Evolutionary conservation across 2,113 vertebrate species (phyloP).

Genomic region (Hucho hucho): DNA sequence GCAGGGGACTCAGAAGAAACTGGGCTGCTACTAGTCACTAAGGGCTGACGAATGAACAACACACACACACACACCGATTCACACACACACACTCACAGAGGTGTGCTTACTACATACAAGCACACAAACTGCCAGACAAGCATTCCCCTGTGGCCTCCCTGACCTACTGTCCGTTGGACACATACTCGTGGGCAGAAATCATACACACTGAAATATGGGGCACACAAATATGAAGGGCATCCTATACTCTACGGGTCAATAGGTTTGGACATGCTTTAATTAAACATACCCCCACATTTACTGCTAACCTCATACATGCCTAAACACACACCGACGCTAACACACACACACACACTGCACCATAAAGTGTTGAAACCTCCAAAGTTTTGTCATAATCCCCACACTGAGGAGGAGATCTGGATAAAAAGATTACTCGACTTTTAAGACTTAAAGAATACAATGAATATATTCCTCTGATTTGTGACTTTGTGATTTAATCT

Average conservation of each 20-base stretch:
- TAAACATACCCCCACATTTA: constrained; percentile 26
- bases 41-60: constrained; percentile 21
- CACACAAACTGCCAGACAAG: constrained; percentile 10
- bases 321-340: background rate
- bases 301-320: background rate
- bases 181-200: too few species aligned
- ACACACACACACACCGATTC: too few species aligned
- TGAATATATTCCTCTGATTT: constrained; percentile 18
- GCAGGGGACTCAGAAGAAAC: too few species aligned
- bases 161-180: constrained; percentile 2
- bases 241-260: constrained; percentile 37
- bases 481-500: constrained; percentile 6
- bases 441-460: constrained; percentile 3
- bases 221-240: constrained; percentile 33
- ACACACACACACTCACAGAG: too few species aligned
- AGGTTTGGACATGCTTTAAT: constrained; percentile 41
- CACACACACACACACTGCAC: background rate
- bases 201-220: constrained; percentile 12
- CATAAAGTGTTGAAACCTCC: too few species aligned
- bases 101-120: too few species aligned
- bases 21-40: constrained; percentile 25
- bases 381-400: background rate
- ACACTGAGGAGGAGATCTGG: background rate
- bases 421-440: too few species aligned
- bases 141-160: background rate